A percentile compares a stretch with the other conserved stretches of the same genome.
These are phyloP conservation scores for Stenchaetothrips biformis DNA, from an alignment of 2,888 invertebrate genomes.

Conservation along the genomic window DNA sequence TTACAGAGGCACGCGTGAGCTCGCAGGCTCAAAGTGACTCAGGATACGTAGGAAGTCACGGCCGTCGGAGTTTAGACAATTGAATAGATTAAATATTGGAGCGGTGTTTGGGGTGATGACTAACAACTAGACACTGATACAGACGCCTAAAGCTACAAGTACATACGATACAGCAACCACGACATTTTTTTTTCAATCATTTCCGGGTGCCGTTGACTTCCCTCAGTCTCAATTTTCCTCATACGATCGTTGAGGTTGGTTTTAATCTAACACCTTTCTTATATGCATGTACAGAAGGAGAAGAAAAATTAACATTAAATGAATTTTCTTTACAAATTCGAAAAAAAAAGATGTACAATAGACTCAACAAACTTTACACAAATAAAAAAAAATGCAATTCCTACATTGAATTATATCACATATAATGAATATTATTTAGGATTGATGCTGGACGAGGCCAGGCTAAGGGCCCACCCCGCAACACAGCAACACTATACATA, in stretches of 20 bases:
- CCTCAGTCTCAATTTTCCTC: slow-evolving; percentile 48
- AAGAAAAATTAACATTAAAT: slow-evolving; percentile 39
- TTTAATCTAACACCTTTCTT: slow-evolving; percentile 36
- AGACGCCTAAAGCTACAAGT: slow-evolving; percentile 21
- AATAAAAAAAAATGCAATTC: slow-evolving; percentile 40
- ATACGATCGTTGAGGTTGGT: slow-evolving; percentile 30
- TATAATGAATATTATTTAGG: slow-evolving; percentile 43
- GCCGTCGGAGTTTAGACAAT: slow-evolving; percentile 37
- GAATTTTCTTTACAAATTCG: slow-evolving; percentile 33
- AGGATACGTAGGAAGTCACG: slow-evolving; percentile 39
- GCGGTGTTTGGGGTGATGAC: slow-evolving; percentile 30
- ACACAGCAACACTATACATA: slow-evolving; percentile 25
- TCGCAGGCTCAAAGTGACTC: slow-evolving; percentile 30
- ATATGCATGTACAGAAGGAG: slow-evolving; percentile 31
- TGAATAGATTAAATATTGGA: slow-evolving; percentile 32
- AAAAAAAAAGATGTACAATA: slow-evolving; percentile 34
- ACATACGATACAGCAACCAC: slow-evolving; percentile 21
- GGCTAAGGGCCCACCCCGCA: background rate
- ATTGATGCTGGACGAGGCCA: slow-evolving; percentile 47
- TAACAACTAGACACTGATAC: slow-evolving; percentile 33
- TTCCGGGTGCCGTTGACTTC: slow-evolving; percentile 42
- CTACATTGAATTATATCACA: slow-evolving; percentile 52
- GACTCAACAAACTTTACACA: slow-evolving; percentile 36
- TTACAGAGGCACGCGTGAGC: slow-evolving; percentile 6
- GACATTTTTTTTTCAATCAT: slow-evolving; percentile 31